These are phyloP conservation scores for Clinocottus analis DNA, from an alignment of 2,113 vertebrate species.

Conservation along the genomic window DNA sequence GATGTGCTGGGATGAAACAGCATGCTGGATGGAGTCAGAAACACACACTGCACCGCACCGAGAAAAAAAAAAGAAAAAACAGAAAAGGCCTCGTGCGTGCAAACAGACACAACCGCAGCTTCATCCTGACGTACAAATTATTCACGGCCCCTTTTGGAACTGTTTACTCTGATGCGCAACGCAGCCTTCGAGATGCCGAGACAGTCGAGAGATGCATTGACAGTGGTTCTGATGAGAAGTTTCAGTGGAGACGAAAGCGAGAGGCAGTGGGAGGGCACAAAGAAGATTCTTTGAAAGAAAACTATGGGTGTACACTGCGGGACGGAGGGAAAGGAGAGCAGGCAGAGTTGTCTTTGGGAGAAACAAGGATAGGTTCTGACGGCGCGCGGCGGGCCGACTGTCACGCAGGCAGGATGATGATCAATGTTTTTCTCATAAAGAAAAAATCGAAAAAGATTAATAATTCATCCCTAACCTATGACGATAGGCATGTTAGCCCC, in stretches of 20 bases:
- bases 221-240: slow-evolving; percentile 46
- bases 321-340: slow-evolving; percentile 21
- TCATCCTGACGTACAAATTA: slow-evolving; percentile 47
- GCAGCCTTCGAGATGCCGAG: slow-evolving; percentile 11
- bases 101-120: slow-evolving; percentile 53
- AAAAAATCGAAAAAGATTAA: slow-evolving; percentile 46
- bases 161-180: slow-evolving; percentile 53
- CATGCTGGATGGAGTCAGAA: slow-evolving; percentile 49
- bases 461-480: slow-evolving; percentile 57
- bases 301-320: slow-evolving; percentile 12
- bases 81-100: slow-evolving; percentile 24
- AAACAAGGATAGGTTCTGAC: slow-evolving; percentile 38
- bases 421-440: slow-evolving; percentile 52
- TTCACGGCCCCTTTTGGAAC: slow-evolving; percentile 60
- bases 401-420: slow-evolving; percentile 51
- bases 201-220: slow-evolving; percentile 33
- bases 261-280: slow-evolving; percentile 17
- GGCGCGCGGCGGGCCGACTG: slow-evolving; percentile 36
- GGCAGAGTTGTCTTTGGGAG: slow-evolving; percentile 31
- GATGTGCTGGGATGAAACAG: slow-evolving; percentile 60
- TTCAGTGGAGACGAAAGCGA: slow-evolving; percentile 36
- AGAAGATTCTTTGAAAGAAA: slow-evolving; percentile 42
- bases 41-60: slow-evolving; percentile 39
- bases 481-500: slow-evolving; percentile 20
- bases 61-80: slow-evolving; percentile 30